Conservation (phyloP, 2,797 vertebrate species). For the Protosalanx chinensis region DNA sequence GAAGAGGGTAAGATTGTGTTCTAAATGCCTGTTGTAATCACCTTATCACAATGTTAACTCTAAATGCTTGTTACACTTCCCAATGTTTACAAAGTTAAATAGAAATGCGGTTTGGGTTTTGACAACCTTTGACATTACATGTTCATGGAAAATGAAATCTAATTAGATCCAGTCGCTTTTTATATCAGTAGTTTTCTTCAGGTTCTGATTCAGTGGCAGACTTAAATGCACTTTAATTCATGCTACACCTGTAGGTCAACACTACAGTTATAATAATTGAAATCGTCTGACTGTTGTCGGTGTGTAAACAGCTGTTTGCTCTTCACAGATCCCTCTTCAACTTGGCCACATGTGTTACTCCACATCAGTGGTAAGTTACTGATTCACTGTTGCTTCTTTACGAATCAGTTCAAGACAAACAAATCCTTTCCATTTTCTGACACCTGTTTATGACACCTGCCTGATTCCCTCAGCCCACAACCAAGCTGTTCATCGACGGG, state of each 20-base stretch:
- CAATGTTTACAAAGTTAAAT: conserved; percentile 41
- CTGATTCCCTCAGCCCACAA: conserved; percentile 77
- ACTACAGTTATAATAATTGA: no score
- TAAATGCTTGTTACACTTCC: conserved; percentile 24
- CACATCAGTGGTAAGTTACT: conserved; percentile 77
- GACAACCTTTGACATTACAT: no score
- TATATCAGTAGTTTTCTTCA: background rate
- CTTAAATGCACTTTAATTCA: no score
- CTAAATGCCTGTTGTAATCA: background rate
- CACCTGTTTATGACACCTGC: background rate
- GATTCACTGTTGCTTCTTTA: background rate
- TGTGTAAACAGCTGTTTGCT: conserved; percentile 22
- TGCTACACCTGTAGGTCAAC: no score
- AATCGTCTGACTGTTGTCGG: no score
- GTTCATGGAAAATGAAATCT: no score
- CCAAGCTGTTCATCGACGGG: conserved; percentile 94
- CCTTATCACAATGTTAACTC: no score
- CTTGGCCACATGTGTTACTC: conserved; percentile 67
- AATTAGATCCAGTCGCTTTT: background rate
- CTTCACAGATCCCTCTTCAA: conserved; percentile 68
- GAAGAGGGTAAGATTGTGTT: conserved; percentile 61
- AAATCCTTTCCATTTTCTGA: background rate
- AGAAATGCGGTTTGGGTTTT: conserved; percentile 31
- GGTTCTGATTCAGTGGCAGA: no score
- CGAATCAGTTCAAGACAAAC: no score